Conservation (phyloP, 2,797 vertebrate species). For the Gymnodraco acuticeps region DNA sequence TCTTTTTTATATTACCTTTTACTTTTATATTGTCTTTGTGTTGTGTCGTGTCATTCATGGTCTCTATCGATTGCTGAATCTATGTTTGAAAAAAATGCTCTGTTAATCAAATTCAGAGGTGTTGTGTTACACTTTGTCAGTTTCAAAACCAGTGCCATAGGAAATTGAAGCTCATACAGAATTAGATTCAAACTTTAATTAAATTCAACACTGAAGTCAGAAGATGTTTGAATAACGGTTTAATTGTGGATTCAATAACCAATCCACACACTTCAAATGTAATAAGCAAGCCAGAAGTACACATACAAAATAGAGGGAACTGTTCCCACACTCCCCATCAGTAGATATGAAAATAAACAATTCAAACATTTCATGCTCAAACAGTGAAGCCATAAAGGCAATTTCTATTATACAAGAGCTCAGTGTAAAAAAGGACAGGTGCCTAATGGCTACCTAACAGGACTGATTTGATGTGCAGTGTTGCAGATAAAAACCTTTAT, state of each 20-base stretch:
- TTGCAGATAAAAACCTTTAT: constrained; percentile 35
- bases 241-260: neutral
- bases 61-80: neutral
- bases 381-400: constrained; percentile 12
- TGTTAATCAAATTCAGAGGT: neutral
- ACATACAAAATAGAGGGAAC: neutral
- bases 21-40: neutral
- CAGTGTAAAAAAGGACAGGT: constrained; percentile 16
- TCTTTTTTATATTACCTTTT: neutral
- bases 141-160: neutral
- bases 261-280: neutral
- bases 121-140: neutral
- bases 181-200: neutral
- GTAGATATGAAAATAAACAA: neutral
- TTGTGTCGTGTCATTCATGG: neutral
- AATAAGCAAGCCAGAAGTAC: neutral
- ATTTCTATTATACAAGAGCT: constrained; percentile 9
- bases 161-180: neutral
- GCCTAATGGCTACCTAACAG: constrained; percentile 33
- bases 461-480: constrained; percentile 33
- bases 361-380: constrained; percentile 9
- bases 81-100: neutral
- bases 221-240: neutral
- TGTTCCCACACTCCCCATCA: neutral
- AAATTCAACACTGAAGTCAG: neutral